Percentiles rank a stretch among this genome's conserved stretches.
Conservation (phyloP, 2,888 invertebrate genomes). For the Hirtodrosophila histrioides region DNA sequence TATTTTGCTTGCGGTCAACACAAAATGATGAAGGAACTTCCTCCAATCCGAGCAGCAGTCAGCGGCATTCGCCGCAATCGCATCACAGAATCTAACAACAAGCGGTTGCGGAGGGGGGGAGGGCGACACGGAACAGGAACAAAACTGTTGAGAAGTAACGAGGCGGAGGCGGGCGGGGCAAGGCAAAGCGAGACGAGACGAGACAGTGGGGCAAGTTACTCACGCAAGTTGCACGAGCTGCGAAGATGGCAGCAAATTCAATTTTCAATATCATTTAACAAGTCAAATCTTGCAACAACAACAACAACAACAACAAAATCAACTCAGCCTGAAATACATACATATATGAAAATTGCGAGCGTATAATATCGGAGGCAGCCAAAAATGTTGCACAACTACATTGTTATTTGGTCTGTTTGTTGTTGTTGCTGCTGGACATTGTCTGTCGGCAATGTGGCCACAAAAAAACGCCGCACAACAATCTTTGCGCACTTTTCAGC, state of each 20-base stretch:
- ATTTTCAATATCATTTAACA: conserved; percentile 66
- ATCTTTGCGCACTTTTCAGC: conserved; percentile 67
- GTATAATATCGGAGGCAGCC: conserved; percentile 29
- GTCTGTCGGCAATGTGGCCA: conserved; percentile 62
- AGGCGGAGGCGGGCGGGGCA: too few species aligned
- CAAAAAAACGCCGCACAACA: conserved; percentile 52
- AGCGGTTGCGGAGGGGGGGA: not conserved
- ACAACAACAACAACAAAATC: too few species aligned
- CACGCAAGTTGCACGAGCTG: conserved; percentile 9
- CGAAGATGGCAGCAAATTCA: conserved; percentile 49
- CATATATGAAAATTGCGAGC: conserved; percentile 29
- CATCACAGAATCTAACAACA: conserved; percentile 59
- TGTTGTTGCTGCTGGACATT: conserved; percentile 3
- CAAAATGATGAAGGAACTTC: conserved; percentile 76
- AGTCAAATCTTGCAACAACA: conserved; percentile 18
- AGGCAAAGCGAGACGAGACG: too few species aligned
- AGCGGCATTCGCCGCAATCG: conserved; percentile 34
- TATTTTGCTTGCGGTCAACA: conserved; percentile 74
- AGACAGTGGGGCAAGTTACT: too few species aligned
- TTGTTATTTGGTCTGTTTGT: conserved; percentile 30
- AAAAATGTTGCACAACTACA: conserved; percentile 54
- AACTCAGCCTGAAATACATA: conserved; percentile 9
- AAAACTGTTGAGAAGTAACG: not conserved
- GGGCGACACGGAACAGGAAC: conserved; percentile 6
- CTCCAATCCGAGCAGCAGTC: conserved; percentile 5